Evolutionary conservation across 1,140 invertebrate species (phyloP).

Genomic region (Metaphire vulgaris): DNA sequence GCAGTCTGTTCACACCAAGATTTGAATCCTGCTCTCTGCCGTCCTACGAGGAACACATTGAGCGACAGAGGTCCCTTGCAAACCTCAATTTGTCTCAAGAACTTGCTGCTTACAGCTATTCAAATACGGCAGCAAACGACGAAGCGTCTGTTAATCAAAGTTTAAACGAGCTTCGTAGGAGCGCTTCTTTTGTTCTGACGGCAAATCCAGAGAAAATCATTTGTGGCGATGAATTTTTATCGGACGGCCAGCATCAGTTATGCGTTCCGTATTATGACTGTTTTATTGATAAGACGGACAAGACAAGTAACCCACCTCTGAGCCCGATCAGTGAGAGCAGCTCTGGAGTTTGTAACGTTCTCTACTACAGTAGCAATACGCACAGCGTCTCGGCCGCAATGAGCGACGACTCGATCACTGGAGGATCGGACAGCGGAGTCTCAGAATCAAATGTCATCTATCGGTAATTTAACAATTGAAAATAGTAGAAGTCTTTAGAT

Average conservation of each 20-base stretch:
- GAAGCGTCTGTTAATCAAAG: neutral
- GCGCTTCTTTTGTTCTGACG: neutral
- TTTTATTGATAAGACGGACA: neutral
- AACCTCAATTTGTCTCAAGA: neutral
- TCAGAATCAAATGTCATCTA: slow-evolving; percentile 79
- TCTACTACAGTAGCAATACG: slow-evolving; percentile 45
- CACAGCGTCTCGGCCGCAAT: slow-evolving; percentile 77
- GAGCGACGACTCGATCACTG: slow-evolving; percentile 91
- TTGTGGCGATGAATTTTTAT: too few relatives aligned
- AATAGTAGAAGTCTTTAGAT: too few relatives aligned
- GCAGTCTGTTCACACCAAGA: neutral
- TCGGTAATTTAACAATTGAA: slow-evolving; percentile 38
- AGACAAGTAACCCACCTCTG: slow-evolving; percentile 57
- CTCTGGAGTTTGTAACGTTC: slow-evolving; percentile 49
- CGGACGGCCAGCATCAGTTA: neutral
- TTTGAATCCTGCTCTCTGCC: neutral
- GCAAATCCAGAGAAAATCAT: neutral
- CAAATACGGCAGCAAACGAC: neutral
- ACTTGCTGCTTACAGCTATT: neutral
- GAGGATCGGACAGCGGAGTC: slow-evolving; percentile 77
- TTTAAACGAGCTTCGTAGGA: neutral
- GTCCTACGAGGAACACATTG: neutral
- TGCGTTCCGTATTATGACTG: neutral
- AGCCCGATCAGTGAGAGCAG: slow-evolving; percentile 62
- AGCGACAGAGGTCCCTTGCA: neutral